Percentiles rank a stretch among this genome's conserved stretches.
Evolutionary conservation across 2,888 invertebrate species (phyloP).

Genomic region (Cylindroiulus punctatus): DNA sequence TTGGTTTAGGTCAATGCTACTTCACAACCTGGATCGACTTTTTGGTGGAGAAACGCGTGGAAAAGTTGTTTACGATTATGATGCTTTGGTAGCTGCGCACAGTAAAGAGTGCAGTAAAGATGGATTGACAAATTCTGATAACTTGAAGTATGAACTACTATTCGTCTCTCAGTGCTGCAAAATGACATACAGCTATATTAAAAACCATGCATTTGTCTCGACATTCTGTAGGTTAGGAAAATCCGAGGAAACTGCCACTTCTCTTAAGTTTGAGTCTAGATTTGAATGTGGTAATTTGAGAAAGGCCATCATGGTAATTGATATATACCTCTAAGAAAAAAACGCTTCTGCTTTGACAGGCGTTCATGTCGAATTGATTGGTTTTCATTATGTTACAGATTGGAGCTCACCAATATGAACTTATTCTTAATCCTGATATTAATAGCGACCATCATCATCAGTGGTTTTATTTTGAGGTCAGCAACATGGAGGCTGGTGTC

Average conservation of each 20-base stretch:
- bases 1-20: constrained; percentile 69
- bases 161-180: not conserved
- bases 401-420: constrained; percentile 80
- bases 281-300: constrained; percentile 88
- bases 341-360: not conserved
- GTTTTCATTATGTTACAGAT: constrained; percentile 70
- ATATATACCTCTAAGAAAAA: not conserved
- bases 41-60: constrained; percentile 73
- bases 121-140: constrained; percentile 50
- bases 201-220: not conserved
- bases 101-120: not conserved
- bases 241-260: constrained; percentile 67
- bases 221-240: constrained; percentile 63
- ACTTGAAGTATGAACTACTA: not conserved
- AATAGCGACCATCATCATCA: constrained; percentile 82
- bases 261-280: constrained; percentile 80
- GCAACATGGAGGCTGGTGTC: constrained; percentile 75
- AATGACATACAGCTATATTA: not conserved
- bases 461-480: constrained; percentile 92
- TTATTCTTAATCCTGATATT: constrained; percentile 83
- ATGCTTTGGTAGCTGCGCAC: constrained; percentile 67
- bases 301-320: constrained; percentile 78
- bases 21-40: constrained; percentile 76
- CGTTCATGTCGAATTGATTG: not conserved
- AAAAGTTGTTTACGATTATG: constrained; percentile 78